Base-by-base conservation (phyloP, 2,797 vertebrate species). In the Myoxocephalus aenaeus region DNA sequence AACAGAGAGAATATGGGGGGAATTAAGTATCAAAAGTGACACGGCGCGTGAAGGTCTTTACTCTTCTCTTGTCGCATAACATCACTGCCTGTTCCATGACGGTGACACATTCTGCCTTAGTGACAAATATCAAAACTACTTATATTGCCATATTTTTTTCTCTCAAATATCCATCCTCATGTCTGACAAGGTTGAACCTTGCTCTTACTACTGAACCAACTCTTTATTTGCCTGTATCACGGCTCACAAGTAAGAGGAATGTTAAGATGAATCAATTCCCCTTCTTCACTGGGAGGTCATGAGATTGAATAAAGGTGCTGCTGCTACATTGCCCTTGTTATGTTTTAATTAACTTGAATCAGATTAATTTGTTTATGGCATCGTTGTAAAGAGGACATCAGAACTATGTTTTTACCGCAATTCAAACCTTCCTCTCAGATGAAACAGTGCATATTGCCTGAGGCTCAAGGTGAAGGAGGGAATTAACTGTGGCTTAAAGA, bases 1-100 rank as follows among this genome's bases (percentile, higher is more conserved):
- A 88, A 89, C 79, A 92, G 82, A 83, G 68, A 77, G 73, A 86
- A 87, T 83, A 77, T 66, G 54, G 56, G 53, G 66, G 73, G 75
- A 84, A 83, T 85, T 75, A 83, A 71, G 70, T 65, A 90, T 92
- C 77, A 86, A 80, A 87, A 82, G 84, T 89, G 90, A 87, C 85
- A 81, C 40, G 3, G 56, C 22, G 27, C 69, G 72, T 80, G 65
- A 82, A 64, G 84, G 71, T 75, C 80, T 82, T 14, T n/a, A 72
- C 79, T 83, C 62, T 40, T 63, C 72, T 87, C 67, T 75, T 63
- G 74, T 86, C 80, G 70, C 59, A 77, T 82, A 80, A 86, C 61
- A 82, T 75, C 69, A 77, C 54, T 22, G 64, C 46, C 51, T 56
- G 38, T 14, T 51, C 57, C 66, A 36, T 72, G 64, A 77, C 32